Evolutionary conservation across 2,888 invertebrate genomes (phyloP), one percentile per base, ranked within the genome.

Genomic region (Helleia helle): DNA sequence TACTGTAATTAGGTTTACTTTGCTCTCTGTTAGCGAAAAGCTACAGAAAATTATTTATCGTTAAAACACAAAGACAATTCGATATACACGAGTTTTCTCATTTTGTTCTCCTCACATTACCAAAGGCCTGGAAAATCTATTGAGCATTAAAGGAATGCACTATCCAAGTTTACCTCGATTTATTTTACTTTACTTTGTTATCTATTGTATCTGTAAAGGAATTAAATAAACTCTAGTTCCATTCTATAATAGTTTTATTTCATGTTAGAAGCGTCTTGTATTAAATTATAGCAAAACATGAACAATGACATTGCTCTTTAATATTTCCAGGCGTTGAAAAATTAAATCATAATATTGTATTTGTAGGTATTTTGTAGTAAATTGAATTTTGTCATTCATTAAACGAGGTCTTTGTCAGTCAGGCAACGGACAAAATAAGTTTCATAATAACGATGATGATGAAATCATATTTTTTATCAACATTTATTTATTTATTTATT

Each of bases 131-230:
- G n/a, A 28, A n/a, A 6, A 2, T 5, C 5, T 22, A 22, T 22
- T 22, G 22, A 3, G 5, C 22, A 22, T 22, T 22, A 22, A 22
- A 22, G 22, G 31, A 17, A 31, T 31, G 11, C 31, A 31, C 11
- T 17, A 9, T 22, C 3, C 8, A n/a, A 24, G 27, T 5, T 11
- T 22, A 18, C 8, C 18, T 22, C 11, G 15, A 31, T 34, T 34
- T 22, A 11, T 22, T 34, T 22, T 34, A n/a, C 7, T 34, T 34
- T 12, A 22, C 34, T 22, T 34, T 34, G 12, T 34, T n/a, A 11
- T 7, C 22, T 4, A 17, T 4, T 18, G 34, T 22, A 18, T 34
- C 34, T 22, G 12, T 17, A 7, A 9, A 22, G 12, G 18, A 8
- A 12, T 18, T 22, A 7, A 11, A 12, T 11, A 11, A 34, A 11